Evolutionary conservation across 2,888 invertebrate species (phyloP), one percentile per base, ranked within the genome.

Genomic region (Brachycybe producta): DNA sequence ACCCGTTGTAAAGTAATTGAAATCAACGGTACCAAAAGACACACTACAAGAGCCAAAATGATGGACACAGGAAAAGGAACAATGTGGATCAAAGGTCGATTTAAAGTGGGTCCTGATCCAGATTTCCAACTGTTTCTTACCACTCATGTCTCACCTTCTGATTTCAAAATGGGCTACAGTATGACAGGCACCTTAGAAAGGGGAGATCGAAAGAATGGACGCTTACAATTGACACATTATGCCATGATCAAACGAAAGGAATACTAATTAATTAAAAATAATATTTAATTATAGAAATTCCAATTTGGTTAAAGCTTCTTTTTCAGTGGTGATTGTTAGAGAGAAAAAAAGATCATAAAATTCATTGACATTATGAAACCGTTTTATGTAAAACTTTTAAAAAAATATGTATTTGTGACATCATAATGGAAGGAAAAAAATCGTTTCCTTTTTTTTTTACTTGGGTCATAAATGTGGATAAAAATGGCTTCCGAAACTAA

Each of bases 131-230:
- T 85, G 65, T 80, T 80, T 69, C 75, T 87, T 64, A 85, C 84
- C 54, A 84, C 84, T 54, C 83, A 84, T 69, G 84, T 87, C 61
- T 81, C 82, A 41, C 79, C 81, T 62, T 80, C 84, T 45, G 86
- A 87, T 70, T 85, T 84, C 73, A 84, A 85, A 70, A 83, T 84
- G 79, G 86, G 86, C 44, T 87, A 86, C 73, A 83, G 83, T 63
- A 82, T 87, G 77, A 86, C 85, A 1, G 86, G 86, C 11, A 83
- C 82, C 11, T 72, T 86, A 62, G 86, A 86, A 66, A 74, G 85
- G 17, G 85, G 85, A 58, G 48, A 48, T n/a, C 76, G 76, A 64
- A 79, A 80, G 58, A 77, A 79, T 63, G 78, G 79, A 59, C 75
- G 75, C 63, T 82, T 84, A 69, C 84, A 85, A 67, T 79, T 84